Percentiles rank a stretch among this genome's conserved stretches.
phyloP scores from a whole-genome alignment of 2,113 vertebrate species.

The Perca flavescens region DNA sequence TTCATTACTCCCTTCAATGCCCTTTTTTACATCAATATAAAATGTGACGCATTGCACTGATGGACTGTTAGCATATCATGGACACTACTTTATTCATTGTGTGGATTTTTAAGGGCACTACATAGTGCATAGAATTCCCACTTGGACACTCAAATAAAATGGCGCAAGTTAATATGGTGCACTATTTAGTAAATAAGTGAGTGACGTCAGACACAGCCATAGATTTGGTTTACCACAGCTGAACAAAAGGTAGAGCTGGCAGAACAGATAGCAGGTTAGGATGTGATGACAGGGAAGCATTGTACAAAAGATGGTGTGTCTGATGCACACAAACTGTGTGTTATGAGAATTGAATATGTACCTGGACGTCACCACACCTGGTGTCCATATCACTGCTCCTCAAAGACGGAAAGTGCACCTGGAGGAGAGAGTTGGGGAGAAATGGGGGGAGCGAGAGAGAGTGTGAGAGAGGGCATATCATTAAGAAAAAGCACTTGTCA shows the following conservation, averaged over 20 bases:
- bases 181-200: background rate
- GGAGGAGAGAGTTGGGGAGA: conserved; percentile 30
- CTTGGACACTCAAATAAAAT: background rate
- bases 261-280: conserved; percentile 1
- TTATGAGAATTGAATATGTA: conserved; percentile 40
- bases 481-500: conserved; percentile 78
- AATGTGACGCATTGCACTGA: background rate
- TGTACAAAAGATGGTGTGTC: background rate
- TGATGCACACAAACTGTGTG: background rate
- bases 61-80: background rate
- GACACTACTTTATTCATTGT: background rate
- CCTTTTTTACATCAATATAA: background rate
- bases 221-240: background rate
- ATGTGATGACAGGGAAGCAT: background rate
- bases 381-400: conserved; percentile 78
- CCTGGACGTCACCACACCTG: conserved; percentile 73
- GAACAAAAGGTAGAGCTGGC: background rate
- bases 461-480: conserved; percentile 53
- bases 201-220: background rate
- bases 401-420: conserved; percentile 68
- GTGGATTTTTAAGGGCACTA: background rate
- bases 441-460: background rate
- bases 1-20: background rate
- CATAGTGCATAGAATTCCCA: background rate
- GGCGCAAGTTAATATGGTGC: background rate